Evolutionary conservation across 2,797 vertebrate species (phyloP).

Genomic region (Botia kubotai): DNA sequence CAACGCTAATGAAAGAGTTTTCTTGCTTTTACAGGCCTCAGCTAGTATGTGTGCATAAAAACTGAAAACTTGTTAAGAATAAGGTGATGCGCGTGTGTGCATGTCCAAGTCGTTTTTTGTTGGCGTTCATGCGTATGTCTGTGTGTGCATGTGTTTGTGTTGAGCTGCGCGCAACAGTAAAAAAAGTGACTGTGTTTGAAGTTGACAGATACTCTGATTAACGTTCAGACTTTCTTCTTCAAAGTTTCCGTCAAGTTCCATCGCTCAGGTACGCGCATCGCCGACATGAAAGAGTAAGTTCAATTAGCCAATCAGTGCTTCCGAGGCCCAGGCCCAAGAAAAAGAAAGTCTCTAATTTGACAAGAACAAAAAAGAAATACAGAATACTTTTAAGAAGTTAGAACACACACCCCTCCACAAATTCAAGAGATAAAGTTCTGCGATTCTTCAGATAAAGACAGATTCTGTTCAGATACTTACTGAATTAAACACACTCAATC

Average conservation of each 20-base stretch:
- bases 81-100: constrained; percentile 21
- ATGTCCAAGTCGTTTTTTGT: background rate
- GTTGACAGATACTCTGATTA: constrained; percentile 59
- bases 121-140: constrained; percentile 19
- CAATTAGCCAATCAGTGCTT: constrained; percentile 51
- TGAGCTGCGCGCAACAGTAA: constrained; percentile 38
- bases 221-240: constrained; percentile 50
- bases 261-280: constrained; percentile 40
- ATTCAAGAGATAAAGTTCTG: constrained; percentile 21
- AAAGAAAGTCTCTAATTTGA: constrained; percentile 30
- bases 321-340: constrained; percentile 2
- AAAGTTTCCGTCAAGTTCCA: constrained; percentile 52
- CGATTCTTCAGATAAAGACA: constrained; percentile 4
- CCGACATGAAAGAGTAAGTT: constrained; percentile 54
- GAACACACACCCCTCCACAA: background rate
- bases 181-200: constrained; percentile 48
- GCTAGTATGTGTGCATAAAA: constrained; percentile 26
- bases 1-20: constrained; percentile 47
- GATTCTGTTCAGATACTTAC: background rate
- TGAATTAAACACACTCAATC: background rate
- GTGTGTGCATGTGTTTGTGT: constrained; percentile 35
- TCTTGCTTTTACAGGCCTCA: constrained; percentile 2
- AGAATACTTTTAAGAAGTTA: constrained; percentile 33
- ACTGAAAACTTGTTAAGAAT: constrained; percentile 45
- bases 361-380: constrained; percentile 8